phyloP scores from a whole-genome alignment of 2,888 invertebrate genomes.

The Tuberolachnus salignus region DNA sequence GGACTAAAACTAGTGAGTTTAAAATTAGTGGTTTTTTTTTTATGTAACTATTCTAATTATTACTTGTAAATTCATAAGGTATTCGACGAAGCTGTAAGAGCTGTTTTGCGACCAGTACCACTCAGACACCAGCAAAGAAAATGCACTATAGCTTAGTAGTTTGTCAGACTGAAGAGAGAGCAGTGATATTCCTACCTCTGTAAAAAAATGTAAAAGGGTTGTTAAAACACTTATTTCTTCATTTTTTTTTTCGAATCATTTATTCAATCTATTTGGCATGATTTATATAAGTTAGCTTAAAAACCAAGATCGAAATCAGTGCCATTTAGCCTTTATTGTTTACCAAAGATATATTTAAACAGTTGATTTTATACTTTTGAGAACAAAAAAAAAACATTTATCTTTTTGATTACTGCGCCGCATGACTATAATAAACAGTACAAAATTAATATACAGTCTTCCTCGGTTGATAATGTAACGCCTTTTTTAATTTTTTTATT shows the following conservation, averaged over 20 bases:
- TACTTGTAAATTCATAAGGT: constrained; percentile 69
- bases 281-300: constrained; percentile 22
- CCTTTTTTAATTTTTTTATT: constrained; percentile 23
- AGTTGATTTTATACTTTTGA: constrained; percentile 44
- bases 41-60: constrained; percentile 2
- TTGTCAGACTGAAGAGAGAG: constrained; percentile 36
- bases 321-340: constrained; percentile 48
- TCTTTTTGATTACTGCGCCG: constrained; percentile 9
- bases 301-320: constrained; percentile 24
- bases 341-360: constrained; percentile 55
- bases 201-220: constrained; percentile 50
- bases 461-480: constrained; percentile 44
- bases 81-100: constrained; percentile 97
- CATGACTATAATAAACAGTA: constrained; percentile 50
- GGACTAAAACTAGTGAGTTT: constrained; percentile 82
- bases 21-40: neutral
- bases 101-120: constrained; percentile 95
- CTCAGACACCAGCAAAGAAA: constrained; percentile 92
- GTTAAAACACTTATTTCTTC: constrained; percentile 45
- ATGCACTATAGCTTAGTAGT: constrained; percentile 66
- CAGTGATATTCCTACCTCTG: constrained; percentile 51
- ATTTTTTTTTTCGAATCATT: constrained; percentile 36
- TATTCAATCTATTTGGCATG: constrained; percentile 45
- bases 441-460: constrained; percentile 46
- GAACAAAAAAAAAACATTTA: constrained; percentile 25